These are phyloP conservation scores for Lysiphlebus fabarum DNA, from an alignment of 1,140 invertebrate genomes.

Conservation along the genomic window DNA sequence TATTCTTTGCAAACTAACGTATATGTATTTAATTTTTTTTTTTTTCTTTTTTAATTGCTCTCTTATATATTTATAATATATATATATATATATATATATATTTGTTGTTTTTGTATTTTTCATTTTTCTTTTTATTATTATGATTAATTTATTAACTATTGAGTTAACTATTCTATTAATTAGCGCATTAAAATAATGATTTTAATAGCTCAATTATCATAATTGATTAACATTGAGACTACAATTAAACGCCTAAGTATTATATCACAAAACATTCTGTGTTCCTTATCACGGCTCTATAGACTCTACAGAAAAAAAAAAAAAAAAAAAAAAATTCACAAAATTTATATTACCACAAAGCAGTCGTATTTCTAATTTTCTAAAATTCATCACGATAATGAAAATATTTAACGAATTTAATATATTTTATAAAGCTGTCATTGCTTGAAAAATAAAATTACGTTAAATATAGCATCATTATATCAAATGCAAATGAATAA, in stretches of 20 bases:
- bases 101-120: constrained; percentile 1
- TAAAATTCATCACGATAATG: too few relatives aligned
- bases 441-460: too few relatives aligned
- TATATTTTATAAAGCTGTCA: too few relatives aligned
- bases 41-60: neutral
- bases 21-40: too few relatives aligned
- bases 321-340: too few relatives aligned
- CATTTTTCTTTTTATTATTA: constrained; percentile 9
- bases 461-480: too few relatives aligned
- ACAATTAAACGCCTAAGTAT: constrained; percentile 38
- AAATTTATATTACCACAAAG: too few relatives aligned
- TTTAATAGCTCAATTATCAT: constrained; percentile 11
- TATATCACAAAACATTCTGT: constrained; percentile 46
- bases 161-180: constrained; percentile 22
- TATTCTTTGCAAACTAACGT: neutral
- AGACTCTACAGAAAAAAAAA: too few relatives aligned
- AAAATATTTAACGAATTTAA: too few relatives aligned
- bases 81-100: neutral
- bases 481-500: too few relatives aligned
- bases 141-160: constrained; percentile 24
- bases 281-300: constrained; percentile 38
- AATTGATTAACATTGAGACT: constrained; percentile 31
- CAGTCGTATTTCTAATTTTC: too few relatives aligned
- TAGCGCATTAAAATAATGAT: constrained; percentile 33
- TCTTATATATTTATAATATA: constrained; percentile 4